Evolutionary conservation across 2,888 invertebrate genomes (phyloP), one percentile per base, ranked within the genome.

Genomic region (Ectemnius lituratus): DNA sequence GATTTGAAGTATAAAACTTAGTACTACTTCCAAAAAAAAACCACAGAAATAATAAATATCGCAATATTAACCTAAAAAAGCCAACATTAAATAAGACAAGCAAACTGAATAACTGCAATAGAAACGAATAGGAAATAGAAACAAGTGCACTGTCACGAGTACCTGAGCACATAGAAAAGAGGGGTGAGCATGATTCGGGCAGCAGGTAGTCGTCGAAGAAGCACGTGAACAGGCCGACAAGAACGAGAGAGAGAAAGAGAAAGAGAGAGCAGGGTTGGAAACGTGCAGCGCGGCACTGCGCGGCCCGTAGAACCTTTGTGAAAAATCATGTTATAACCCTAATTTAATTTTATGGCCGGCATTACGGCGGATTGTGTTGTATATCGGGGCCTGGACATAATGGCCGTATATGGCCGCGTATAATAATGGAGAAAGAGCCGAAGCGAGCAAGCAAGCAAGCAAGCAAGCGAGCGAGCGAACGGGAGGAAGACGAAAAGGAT

Each of bases 271-370:
- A n/a, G n/a, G 73, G 75, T 71, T 72, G 79, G 70, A 81, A 81
- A 81, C 74, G 79, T 70, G 57, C 60, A 18, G 63, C 69, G 14
- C 58, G 61, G 67, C 57, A 70, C 76, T 74, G 74, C 76, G 73
- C 79, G 79, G 82, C 75, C 79, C 78, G 82, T 84, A 84, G 85
- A 84, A 86, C 88, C 90, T 90, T 89, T 89, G 90, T 89, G 89
- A 90, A 90, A 90, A 90, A 90, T 90, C 88, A 89, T 87, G 90
- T 90, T 90, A 90, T 90, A 90, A 90, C 90, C 90, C 90, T 90
- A 90, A 90, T 90, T 90, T 90, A 90, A 90, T 90, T 90, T 90
- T 90, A 90, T 90, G 89, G 86, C 88, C 86, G 85, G 85, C 87
- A 90, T 90, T 90, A 90, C 88, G 88, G 88, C 88, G 89, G 89